Percentiles rank a stretch among this genome's conserved stretches.
Evolutionary conservation across 2,888 invertebrate genomes (phyloP).

Genomic region (Lomographa bimaculata): DNA sequence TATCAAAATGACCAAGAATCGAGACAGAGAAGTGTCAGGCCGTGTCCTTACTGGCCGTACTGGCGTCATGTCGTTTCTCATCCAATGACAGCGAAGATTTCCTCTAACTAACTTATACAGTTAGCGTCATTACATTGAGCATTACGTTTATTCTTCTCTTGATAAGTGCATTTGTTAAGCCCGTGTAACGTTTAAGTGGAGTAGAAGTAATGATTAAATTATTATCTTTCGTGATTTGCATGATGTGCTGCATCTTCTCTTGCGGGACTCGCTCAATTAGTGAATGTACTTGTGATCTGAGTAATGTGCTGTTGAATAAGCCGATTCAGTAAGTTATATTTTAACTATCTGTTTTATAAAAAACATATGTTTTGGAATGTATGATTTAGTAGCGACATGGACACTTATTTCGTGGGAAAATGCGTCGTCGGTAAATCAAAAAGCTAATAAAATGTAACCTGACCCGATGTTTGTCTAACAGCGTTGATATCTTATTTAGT

Average conservation of each 20-base stretch:
- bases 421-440: slow-evolving; percentile 37
- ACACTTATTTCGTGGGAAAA: slow-evolving; percentile 46
- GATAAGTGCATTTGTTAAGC: slow-evolving; percentile 14
- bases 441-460: slow-evolving; percentile 39
- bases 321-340: slow-evolving; percentile 27
- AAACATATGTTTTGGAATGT: too few species aligned
- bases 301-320: slow-evolving; percentile 23
- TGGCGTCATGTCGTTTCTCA: slow-evolving; percentile 42
- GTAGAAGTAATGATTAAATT: slow-evolving; percentile 30
- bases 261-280: slow-evolving; percentile 22
- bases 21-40: slow-evolving; percentile 39
- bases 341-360: too few species aligned
- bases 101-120: slow-evolving; percentile 23
- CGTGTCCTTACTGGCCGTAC: slow-evolving; percentile 34
- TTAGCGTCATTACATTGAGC: slow-evolving; percentile 10
- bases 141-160: slow-evolving; percentile 10
- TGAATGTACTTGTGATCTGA: slow-evolving; percentile 34
- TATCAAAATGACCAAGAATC: slow-evolving; percentile 53
- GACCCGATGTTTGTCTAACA: slow-evolving; percentile 36
- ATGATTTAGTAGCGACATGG: background rate
- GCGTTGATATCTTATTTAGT: slow-evolving; percentile 40
- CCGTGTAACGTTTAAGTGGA: background rate
- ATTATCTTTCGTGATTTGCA: slow-evolving; percentile 20
- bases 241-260: slow-evolving; percentile 31
- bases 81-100: slow-evolving; percentile 35